Conservation (phyloP, 2,888 invertebrate genomes). For the Muscina levida region DNA sequence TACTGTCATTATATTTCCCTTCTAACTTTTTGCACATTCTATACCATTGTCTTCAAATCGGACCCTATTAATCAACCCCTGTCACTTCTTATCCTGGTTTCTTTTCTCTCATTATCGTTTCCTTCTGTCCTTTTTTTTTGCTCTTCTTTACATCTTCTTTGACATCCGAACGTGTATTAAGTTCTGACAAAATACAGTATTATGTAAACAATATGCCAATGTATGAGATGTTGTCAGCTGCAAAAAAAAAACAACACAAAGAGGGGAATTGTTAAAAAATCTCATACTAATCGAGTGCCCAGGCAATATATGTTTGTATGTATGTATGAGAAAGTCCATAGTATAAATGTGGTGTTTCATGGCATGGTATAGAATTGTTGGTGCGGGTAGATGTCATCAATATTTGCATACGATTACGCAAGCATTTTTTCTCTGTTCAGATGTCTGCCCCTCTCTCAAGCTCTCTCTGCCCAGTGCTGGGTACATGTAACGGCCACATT, state of each 20-base stretch:
- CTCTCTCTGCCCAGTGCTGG: background rate
- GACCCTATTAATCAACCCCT: background rate
- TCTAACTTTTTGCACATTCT: too few relatives aligned
- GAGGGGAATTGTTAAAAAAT: background rate
- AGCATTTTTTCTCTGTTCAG: conserved; percentile 16
- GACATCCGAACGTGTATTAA: background rate
- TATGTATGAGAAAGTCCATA: too few relatives aligned
- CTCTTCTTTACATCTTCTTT: background rate
- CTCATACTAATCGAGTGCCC: background rate
- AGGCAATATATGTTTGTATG: too few relatives aligned
- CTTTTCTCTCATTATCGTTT: too few relatives aligned
- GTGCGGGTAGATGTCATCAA: conserved; percentile 35
- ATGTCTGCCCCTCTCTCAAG: background rate
- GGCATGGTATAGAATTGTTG: background rate
- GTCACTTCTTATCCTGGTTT: too few relatives aligned
- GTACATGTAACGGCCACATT: background rate
- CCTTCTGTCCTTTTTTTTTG: background rate
- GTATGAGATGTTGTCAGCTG: conserved; percentile 33
- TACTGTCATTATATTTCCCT: too few relatives aligned
- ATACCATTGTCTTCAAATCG: too few relatives aligned
- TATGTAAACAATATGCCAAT: conserved; percentile 37
- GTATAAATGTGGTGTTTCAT: too few relatives aligned
- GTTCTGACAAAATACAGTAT: conserved; percentile 4
- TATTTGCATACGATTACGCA: conserved; percentile 58
- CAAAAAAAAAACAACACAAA: background rate